phyloP scores from a whole-genome alignment of 2,113 vertebrate species.

The Hemibates koningsi region DNA sequence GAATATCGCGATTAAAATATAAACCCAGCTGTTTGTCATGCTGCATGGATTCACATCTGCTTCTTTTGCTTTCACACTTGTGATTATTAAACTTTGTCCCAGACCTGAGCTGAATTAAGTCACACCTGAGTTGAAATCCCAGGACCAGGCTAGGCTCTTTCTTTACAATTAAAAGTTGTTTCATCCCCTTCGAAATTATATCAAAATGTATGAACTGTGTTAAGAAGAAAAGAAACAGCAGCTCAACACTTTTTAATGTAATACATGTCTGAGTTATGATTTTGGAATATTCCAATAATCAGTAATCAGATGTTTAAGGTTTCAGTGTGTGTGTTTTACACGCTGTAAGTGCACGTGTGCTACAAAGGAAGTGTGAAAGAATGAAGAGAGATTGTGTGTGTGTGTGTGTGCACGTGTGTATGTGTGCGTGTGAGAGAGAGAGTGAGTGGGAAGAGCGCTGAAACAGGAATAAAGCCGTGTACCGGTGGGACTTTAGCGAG shows the following conservation, averaged over 20 bases:
- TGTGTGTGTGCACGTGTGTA: neutral
- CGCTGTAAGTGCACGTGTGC: neutral
- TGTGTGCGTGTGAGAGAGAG: neutral
- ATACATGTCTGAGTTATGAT: neutral
- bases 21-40: neutral
- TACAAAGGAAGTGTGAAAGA: neutral
- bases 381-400: neutral
- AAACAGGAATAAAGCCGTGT: conserved; percentile 33
- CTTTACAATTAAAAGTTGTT: neutral
- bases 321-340: neutral
- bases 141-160: neutral
- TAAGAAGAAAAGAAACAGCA: neutral
- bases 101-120: neutral
- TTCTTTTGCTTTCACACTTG: neutral
- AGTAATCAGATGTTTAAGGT: neutral
- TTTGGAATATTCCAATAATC: neutral
- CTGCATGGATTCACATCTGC: neutral
- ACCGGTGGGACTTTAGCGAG: conserved; percentile 28
- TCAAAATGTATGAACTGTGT: neutral
- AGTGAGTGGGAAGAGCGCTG: neutral
- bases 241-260: neutral
- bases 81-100: neutral
- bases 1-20: neutral
- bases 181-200: neutral
- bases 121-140: neutral